These are phyloP conservation scores for Celastrina argiolus DNA, from an alignment of 2,888 invertebrate genomes.

Conservation along the genomic window DNA sequence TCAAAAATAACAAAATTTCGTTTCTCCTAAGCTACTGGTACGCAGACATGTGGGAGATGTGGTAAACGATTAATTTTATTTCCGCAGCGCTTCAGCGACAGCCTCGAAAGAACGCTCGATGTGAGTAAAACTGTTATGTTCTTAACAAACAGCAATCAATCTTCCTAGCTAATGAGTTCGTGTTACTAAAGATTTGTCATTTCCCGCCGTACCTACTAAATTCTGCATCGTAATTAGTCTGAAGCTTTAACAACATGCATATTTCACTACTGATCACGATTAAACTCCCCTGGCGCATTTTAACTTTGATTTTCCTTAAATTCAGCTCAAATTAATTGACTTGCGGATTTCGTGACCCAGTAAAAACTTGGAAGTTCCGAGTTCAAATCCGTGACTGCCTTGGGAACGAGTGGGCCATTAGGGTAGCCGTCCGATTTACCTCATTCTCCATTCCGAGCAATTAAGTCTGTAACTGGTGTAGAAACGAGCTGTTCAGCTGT, in stretches of 20 bases:
- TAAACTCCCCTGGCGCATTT: neutral
- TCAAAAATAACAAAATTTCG: too few species aligned
- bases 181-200: constrained; percentile 29
- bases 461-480: constrained; percentile 12
- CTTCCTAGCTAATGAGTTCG: constrained; percentile 39
- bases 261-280: neutral
- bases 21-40: too few species aligned
- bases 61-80: constrained; percentile 37
- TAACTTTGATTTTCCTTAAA: neutral
- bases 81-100: constrained; percentile 54
- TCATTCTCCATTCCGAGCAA: constrained; percentile 13
- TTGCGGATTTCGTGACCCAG: constrained; percentile 9
- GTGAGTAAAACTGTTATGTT: constrained; percentile 66
- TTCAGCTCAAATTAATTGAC: neutral
- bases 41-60: neutral
- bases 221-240: constrained; percentile 5
- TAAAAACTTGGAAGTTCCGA: constrained; percentile 3
- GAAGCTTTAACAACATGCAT: neutral
- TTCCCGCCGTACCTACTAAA: constrained; percentile 6
- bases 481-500: constrained; percentile 14
- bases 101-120: constrained; percentile 51
- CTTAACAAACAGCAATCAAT: constrained; percentile 62
- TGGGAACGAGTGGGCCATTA: neutral
- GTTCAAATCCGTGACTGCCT: neutral
- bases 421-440: constrained; percentile 2